phyloP scores from a whole-genome alignment of 2,888 invertebrate species.

The Drosophila percnosoma region DNA sequence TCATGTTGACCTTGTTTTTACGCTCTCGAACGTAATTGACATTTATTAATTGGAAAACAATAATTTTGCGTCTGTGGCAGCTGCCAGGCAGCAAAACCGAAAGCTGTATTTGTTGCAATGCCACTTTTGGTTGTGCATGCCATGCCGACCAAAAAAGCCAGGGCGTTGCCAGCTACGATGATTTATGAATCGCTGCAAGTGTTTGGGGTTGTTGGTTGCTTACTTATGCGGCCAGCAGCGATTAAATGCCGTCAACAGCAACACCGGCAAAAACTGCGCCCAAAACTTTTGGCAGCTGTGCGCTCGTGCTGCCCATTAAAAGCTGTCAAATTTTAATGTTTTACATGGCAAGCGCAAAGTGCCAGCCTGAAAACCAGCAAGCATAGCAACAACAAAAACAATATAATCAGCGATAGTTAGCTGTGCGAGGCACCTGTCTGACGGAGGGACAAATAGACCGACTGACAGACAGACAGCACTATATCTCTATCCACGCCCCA shows the following conservation, averaged over 20 bases:
- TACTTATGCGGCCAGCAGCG: constrained; percentile 60
- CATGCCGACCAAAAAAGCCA: constrained; percentile 20
- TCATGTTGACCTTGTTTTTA: constrained; percentile 56
- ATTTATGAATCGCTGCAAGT: constrained; percentile 56
- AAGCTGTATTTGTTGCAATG: constrained; percentile 15
- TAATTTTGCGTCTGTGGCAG: constrained; percentile 66
- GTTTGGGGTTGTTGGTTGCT: constrained; percentile 18
- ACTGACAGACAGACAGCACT: constrained; percentile 30
- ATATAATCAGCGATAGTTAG: constrained; percentile 43
- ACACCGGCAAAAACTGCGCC: constrained; percentile 27
- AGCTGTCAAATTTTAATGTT: constrained; percentile 79
- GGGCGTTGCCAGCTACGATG: constrained; percentile 36
- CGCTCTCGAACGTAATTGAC: constrained; percentile 70
- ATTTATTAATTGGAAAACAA: constrained; percentile 81
- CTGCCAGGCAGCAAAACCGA: constrained; percentile 31
- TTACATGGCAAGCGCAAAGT: constrained; percentile 74
- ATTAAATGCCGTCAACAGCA: constrained; percentile 72
- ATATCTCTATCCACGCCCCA: constrained; percentile 52
- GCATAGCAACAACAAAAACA: constrained; percentile 35
- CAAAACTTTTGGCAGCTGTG: constrained; percentile 54
- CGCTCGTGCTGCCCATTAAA: constrained; percentile 61
- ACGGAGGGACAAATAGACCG: background rate
- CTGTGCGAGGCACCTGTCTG: constrained; percentile 68
- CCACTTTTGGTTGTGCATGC: constrained; percentile 31
- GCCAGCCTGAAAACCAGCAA: constrained; percentile 40